Base-by-base conservation (phyloP, 2,888 invertebrate genomes). In the Andrena fulva region DNA sequence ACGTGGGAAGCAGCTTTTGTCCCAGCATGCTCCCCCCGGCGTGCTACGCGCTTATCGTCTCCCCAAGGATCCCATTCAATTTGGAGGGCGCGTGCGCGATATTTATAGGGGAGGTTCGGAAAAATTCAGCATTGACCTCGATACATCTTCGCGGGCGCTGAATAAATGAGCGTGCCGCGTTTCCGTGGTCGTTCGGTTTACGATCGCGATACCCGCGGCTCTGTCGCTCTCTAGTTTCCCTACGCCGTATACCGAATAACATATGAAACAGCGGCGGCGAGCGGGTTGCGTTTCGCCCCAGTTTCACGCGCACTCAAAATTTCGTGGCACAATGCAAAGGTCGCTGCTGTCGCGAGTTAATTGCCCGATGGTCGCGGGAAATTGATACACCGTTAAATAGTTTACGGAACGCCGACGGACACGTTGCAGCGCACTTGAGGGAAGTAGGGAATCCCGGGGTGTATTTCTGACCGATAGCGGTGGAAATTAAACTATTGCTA, bases 361-460 rank as follows among this genome's bases (percentile, higher is more conserved):
- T 77, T 76, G 76, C 27, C 48, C 31, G 60, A 76, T 42, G 52
- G 77, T 67, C 52, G 76, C 76, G 50, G 66, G 29, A 20, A 77
- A 76, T 60, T 66, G 77, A 76, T 76, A 67, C 60, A 35, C 35
- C 60, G 77, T 76, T 77, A 52, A 76, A 76, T 67, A 66, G 76
- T 77, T 76, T 42, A 42, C 50, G 35, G 27, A 16, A 31, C 70
- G 56, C 7, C 16, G 12, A 7, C 68, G 56, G 69, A 56, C 16
- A 42, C 27, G 59, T 42, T 24, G 42, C 42, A 16, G 42, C 42
- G 4, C 42, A 16, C 16, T 42, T 16, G 42, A 42, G 42, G 16
- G 16, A 12, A 1, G 42, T 12, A 42, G 42, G 42, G 29, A 29
- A 29, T 2, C 2, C 4, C 2, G 29, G 29, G 29, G 20, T 29